Evolutionary conservation across 2,797 vertebrate genomes (phyloP).

Genomic region (Anableps anableps): DNA sequence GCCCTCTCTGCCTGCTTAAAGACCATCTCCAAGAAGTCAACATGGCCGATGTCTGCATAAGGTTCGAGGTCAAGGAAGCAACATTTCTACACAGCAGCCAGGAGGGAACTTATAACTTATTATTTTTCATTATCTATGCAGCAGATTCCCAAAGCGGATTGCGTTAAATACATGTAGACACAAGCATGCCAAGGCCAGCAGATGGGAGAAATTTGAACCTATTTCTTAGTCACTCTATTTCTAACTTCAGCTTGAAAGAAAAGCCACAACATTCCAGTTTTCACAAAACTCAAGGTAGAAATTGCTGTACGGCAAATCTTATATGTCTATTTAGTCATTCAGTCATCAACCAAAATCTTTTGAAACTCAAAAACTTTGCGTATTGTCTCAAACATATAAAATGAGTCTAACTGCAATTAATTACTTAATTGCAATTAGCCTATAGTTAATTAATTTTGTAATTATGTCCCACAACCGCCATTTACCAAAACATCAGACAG

Average conservation of each 20-base stretch:
- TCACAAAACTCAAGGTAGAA: no score
- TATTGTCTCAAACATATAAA: no score
- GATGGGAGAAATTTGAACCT: neutral
- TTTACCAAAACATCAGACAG: neutral
- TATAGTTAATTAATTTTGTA: no score
- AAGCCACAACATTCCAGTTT: no score
- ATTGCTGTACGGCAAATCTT: no score
- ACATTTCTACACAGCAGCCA: neutral
- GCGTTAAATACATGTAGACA: neutral
- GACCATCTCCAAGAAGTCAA: slow-evolving; percentile 94
- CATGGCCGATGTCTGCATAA: slow-evolving; percentile 91
- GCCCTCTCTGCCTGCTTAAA: slow-evolving; percentile 87
- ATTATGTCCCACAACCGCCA: no score
- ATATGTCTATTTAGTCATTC: no score
- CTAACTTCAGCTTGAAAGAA: no score
- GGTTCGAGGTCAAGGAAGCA: slow-evolving; percentile 67
- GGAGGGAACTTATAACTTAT: neutral
- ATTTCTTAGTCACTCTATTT: neutral
- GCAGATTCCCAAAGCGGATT: neutral
- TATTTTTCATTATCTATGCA: neutral
- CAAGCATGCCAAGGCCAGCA: neutral
- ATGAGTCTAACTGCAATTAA: no score
- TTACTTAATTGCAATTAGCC: no score
- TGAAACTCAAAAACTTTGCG: no score
- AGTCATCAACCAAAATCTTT: no score